Evolutionary conservation across 2,113 vertebrate genomes (phyloP).

Genomic region (Amphiprion ocellaris): DNA sequence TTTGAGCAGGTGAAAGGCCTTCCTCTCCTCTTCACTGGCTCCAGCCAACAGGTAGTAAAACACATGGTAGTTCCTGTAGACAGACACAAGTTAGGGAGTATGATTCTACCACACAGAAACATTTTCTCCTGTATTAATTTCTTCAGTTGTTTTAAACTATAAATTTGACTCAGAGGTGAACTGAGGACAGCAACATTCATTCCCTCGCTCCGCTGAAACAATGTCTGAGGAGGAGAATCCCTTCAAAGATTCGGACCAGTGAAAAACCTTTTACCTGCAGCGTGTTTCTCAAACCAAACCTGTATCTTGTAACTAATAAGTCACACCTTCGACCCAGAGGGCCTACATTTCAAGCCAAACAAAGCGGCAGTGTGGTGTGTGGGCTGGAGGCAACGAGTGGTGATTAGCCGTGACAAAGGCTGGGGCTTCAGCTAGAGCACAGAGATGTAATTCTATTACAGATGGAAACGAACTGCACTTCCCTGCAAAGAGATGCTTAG

Average conservation of each 20-base stretch:
- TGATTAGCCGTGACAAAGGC: constrained; percentile 44
- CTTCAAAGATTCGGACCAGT: no score
- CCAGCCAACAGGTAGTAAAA: constrained; percentile 98
- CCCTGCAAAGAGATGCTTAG: constrained; percentile 24
- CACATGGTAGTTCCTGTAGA: constrained; percentile 95
- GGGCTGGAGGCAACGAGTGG: constrained; percentile 28
- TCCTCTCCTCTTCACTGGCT: constrained; percentile 93
- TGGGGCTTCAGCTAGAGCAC: constrained; percentile 2
- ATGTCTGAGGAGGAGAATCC: neutral
- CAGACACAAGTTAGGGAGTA: constrained; percentile 29
- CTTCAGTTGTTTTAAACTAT: neutral
- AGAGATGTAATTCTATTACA: constrained; percentile 41
- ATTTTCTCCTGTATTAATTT: neutral
- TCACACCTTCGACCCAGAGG: neutral
- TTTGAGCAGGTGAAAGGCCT: constrained; percentile 92
- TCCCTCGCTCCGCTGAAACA: neutral
- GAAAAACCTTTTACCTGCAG: neutral
- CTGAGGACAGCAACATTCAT: constrained; percentile 22
- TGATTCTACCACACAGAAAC: neutral
- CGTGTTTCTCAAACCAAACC: constrained; percentile 25
- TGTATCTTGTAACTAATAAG: constrained; percentile 27
- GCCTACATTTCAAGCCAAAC: constrained; percentile 39
- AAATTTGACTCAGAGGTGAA: constrained; percentile 2
- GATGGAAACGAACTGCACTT: constrained; percentile 27
- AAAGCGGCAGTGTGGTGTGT: constrained; percentile 34